A percentile compares a stretch with the other conserved stretches of the same genome.
Evolutionary conservation across 2,888 invertebrate genomes (phyloP).

Genomic region (Sinodicranocentrus sp.): DNA sequence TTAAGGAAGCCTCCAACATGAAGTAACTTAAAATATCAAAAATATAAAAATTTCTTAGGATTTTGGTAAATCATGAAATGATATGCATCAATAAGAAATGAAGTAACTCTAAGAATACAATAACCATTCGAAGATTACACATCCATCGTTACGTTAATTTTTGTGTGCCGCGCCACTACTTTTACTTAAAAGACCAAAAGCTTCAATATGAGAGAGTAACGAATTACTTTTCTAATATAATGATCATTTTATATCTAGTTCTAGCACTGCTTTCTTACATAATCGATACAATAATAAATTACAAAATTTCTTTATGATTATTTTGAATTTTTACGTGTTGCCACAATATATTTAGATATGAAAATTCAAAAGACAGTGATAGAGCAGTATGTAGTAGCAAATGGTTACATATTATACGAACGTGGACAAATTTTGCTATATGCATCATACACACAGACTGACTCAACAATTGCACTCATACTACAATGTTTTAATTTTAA

Average conservation of each 20-base stretch:
- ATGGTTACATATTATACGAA: not conserved
- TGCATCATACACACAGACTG: not conserved
- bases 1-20: not conserved
- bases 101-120: too few relatives aligned
- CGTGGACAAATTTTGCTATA: not conserved
- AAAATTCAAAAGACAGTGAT: conserved; percentile 21
- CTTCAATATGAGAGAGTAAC: too few relatives aligned
- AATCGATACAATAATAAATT: conserved; percentile 45
- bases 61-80: not conserved
- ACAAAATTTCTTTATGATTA: conserved; percentile 39
- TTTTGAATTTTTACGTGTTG: conserved; percentile 6
- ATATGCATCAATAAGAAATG: too few relatives aligned
- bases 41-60: not conserved
- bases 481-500: too few relatives aligned
- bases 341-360: conserved; percentile 14
- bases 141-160: too few relatives aligned
- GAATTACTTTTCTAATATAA: too few relatives aligned
- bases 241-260: too few relatives aligned
- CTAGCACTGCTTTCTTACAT: too few relatives aligned
- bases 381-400: conserved; percentile 9
- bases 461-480: too few relatives aligned
- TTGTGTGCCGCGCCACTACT: too few relatives aligned
- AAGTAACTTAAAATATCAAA: not conserved
- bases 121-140: too few relatives aligned
- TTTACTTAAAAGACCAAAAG: too few relatives aligned